Conservation (phyloP, 37 sponge, comb jelly and placozoan species). For the Aplysina aerophoba region DNA sequence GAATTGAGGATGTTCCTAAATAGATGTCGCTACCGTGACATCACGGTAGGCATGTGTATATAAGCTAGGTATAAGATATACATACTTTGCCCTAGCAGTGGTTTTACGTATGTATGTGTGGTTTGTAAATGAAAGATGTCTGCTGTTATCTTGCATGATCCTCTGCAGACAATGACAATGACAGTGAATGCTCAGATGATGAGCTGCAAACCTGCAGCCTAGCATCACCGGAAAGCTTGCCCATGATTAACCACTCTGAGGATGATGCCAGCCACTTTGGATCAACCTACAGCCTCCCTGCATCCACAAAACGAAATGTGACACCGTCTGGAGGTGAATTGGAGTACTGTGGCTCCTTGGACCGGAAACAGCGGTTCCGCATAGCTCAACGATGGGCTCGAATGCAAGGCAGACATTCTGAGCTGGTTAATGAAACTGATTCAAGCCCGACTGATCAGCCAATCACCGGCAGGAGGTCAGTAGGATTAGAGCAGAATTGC, state of each 20-base stretch:
- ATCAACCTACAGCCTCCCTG: conserved; percentile 20
- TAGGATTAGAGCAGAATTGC: too few species aligned
- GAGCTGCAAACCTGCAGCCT: not conserved
- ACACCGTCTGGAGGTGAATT: not conserved
- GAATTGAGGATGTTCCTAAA: too few species aligned
- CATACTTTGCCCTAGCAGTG: too few species aligned
- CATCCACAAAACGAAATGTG: not conserved
- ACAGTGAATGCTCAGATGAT: not conserved
- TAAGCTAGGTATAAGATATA: too few species aligned
- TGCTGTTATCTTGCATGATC: not conserved
- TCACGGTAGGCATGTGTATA: too few species aligned
- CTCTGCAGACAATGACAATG: not conserved
- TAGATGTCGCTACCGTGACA: too few species aligned
- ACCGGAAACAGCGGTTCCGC: conserved; percentile 14
- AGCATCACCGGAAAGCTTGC: not conserved
- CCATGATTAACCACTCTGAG: not conserved
- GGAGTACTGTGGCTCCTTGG: not conserved
- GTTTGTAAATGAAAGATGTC: not conserved
- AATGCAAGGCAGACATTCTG: not conserved
- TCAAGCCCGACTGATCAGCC: not conserved
- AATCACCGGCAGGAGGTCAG: not conserved
- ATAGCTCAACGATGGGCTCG: not conserved
- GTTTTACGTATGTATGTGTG: not conserved
- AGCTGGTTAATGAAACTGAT: not conserved
- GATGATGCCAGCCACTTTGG: not conserved